These are phyloP conservation scores for Laticauda colubrina DNA, from an alignment of 2,113 vertebrate species.

Conservation along the genomic window DNA sequence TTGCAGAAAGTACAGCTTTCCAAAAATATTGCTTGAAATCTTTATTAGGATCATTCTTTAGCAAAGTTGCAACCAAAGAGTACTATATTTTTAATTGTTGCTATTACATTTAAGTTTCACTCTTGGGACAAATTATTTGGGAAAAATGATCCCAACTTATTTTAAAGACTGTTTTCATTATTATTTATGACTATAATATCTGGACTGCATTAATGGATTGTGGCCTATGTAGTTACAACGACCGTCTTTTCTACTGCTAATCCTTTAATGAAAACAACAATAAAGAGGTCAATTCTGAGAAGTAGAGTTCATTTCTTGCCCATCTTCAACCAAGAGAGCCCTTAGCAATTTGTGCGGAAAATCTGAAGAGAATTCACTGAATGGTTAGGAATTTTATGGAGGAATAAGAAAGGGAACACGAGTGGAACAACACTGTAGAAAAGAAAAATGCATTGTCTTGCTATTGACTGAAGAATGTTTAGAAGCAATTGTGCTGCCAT, in stretches of 20 bases:
- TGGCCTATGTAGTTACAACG: conserved; percentile 22
- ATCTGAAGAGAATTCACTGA: background rate
- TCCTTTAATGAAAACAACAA: conserved; percentile 12
- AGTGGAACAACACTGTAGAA: conserved; percentile 24
- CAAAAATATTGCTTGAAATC: background rate
- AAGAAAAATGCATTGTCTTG: conserved; percentile 11
- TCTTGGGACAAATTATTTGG: background rate
- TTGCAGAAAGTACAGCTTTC: background rate
- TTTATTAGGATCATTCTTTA: conserved; percentile 14
- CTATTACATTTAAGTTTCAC: conserved; percentile 26
- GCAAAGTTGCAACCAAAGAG: conserved; percentile 16
- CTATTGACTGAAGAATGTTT: rapidly evolving
- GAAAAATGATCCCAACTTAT: conserved; percentile 12
- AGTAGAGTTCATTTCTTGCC: conserved; percentile 9
- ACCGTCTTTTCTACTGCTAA: conserved; percentile 28
- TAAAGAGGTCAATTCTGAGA: conserved; percentile 4
- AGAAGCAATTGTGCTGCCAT: conserved; percentile 44
- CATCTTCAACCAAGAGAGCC: conserved; percentile 27
- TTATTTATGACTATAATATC: conserved; percentile 30
- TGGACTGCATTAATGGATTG: conserved; percentile 27
- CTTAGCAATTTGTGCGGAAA: background rate
- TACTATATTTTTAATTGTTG: background rate
- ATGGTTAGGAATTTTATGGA: background rate
- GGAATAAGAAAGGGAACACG: background rate
- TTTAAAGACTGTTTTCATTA: conserved; percentile 14